phyloP scores from a whole-genome alignment of 2,797 vertebrate species.

The Dermochelys coriacea region DNA sequence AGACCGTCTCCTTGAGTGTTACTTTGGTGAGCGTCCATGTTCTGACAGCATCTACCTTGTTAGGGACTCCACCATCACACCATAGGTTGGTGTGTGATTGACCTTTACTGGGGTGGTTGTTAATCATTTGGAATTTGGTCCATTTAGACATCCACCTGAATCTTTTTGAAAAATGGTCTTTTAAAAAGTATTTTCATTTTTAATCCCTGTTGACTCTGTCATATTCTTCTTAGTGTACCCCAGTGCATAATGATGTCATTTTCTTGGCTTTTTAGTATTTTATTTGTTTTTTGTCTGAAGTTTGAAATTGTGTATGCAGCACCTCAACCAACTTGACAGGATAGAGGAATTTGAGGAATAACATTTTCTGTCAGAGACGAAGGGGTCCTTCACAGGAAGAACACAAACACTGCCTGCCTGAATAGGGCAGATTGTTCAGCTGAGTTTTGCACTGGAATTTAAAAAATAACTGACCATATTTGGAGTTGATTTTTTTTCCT shows the following conservation, averaged over 20 bases:
- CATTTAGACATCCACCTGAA: not conserved
- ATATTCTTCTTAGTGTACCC: not conserved
- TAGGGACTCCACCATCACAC: not conserved
- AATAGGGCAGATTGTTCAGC: slow-evolving; percentile 11
- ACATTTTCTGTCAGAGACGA: not conserved
- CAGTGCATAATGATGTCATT: not conserved
- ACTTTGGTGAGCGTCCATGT: not conserved
- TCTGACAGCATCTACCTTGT: not conserved
- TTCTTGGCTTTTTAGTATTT: not conserved
- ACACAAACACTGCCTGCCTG: slow-evolving; percentile 5
- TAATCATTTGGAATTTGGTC: not conserved
- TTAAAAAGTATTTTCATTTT: not conserved
- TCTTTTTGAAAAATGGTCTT: not conserved
- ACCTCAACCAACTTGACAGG: not conserved
- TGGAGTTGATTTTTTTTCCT: not conserved
- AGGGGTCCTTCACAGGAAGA: not conserved
- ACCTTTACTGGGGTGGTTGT: not conserved
- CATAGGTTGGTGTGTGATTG: not conserved
- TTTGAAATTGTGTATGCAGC: accelerated
- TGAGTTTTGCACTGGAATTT: not conserved
- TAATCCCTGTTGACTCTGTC: not conserved
- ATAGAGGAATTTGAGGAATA: not conserved
- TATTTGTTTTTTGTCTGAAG: not conserved
- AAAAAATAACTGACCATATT: not conserved
- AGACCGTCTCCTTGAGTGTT: not conserved